Base-by-base conservation (phyloP, 2,797 vertebrate species). In the Serranus cabrilla region DNA sequence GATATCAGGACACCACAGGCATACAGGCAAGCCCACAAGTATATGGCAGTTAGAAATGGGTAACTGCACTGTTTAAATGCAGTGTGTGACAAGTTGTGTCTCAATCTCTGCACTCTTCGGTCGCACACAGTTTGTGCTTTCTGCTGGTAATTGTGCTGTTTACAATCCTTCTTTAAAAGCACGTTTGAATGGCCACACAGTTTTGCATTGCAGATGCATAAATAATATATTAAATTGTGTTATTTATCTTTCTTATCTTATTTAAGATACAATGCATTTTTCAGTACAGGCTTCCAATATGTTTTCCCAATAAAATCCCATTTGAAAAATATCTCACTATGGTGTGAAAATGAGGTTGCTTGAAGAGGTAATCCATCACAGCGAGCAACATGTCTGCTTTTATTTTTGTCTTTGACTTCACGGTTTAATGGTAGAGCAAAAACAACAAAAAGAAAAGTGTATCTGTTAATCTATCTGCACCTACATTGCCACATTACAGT, bases 1-100 rank as follows among this genome's bases (percentile, higher is more conserved):
- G 87, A 86, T 88, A 89, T 84, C 73, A 77, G 81, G 69, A 76
- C 81, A 80, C 87, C 74, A 34, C 79, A 90, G 74, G 56, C 81
- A 61, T 21, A 79, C 80, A 69, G 59, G 62, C 66, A 74, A 86
- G 74, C 71, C 87, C 83, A 56, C 83, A 86, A 88, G 61, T 83
- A 76, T 79, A 82, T 51, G 73, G 76, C 83, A 74, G 79, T 73
- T 74, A 80, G 78, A 89, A 82, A 88, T 54, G 67, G 42, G 56
- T 78, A 65, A 85, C 56, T 47, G 83, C 68, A 16, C 62, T 56
- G 52, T 81, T 73, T 68, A 58, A 72, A 39, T 42, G 54, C 43
- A 27, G 59, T 23, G 27, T 58, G 69, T 55, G 76, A 86, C 17
- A 31, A 79, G 73, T 49, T 5, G 7, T 50, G 64, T 72, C 81